Conservation (phyloP, 1,140 invertebrate species). For the Vanessa atalanta region DNA sequence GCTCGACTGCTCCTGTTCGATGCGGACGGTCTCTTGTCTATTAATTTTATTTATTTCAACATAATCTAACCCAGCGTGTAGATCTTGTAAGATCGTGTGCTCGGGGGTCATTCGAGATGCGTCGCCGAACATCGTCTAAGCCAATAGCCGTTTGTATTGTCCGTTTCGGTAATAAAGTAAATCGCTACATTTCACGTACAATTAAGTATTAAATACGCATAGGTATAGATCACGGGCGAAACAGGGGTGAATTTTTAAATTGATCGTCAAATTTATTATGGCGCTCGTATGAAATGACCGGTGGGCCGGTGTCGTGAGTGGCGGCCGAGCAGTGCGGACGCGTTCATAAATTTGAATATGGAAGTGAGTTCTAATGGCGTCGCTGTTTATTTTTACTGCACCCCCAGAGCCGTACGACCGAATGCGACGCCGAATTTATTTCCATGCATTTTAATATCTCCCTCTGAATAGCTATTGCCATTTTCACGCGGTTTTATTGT, state of each 20-base stretch:
- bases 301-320: constrained; percentile 52
- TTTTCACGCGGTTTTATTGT: constrained; percentile 79
- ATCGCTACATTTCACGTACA: neutral
- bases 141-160: neutral
- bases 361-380: constrained; percentile 81
- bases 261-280: constrained; percentile 70
- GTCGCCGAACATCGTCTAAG: neutral
- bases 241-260: constrained; percentile 69
- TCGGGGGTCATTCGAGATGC: neutral
- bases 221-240: constrained; percentile 32
- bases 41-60: constrained; percentile 38
- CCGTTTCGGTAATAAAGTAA: neutral
- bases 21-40: constrained; percentile 37
- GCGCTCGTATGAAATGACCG: constrained; percentile 59
- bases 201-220: constrained; percentile 7
- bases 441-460: constrained; percentile 81
- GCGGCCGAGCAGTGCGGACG: constrained; percentile 56
- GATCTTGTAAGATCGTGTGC: constrained; percentile 1
- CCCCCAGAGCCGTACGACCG: constrained; percentile 74
- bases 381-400: constrained; percentile 81
- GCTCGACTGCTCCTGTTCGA: constrained; percentile 36
- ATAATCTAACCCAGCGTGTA: constrained; percentile 17
- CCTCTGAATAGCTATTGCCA: constrained; percentile 78
- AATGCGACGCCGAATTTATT: constrained; percentile 81
- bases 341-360: constrained; percentile 81